Base-by-base conservation (phyloP, 1,140 invertebrate species). In the Pogonomyrmex barbatus region DNA sequence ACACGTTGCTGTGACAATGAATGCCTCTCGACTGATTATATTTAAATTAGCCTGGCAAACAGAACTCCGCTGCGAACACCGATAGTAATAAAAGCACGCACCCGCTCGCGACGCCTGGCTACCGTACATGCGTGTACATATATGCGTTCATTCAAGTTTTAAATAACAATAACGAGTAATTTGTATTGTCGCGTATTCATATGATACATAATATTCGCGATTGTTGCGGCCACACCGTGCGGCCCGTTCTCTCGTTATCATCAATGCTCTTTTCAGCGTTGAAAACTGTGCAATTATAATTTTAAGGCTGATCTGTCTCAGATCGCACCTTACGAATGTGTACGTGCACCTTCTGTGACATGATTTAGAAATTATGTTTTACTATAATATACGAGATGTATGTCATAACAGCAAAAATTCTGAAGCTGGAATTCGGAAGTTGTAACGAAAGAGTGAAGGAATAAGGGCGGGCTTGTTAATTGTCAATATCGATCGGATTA, bases 221-320 rank as follows among this genome's bases (percentile, higher is more conserved):
- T 82, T 47, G 39, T 39, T 14, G 36, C 39, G 52, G 45, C 30
- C n/a, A 30, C 54, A 83, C 54, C 79, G 79, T 54, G 79, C 68
- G 68, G 67, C 17, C 30, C n/a, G 58, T 17, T 42, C 73, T 42
- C 73, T 79, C 39, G 24, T 88, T 65, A 76, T 8, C 36, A 30
- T 56, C 36, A 60, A 87, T 36, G 52, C 56, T 1, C 4, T 39
- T 54, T 63, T 73, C 24, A 36, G 39, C n/a, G 39, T 71, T 73
- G 24, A 71, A 65, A 33, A 56, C 39, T 87, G 89, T 90, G 89
- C 89, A 90, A 89, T 90, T n/a, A 24, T 89, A 89, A 71, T 47
- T 78, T 87, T 87, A 90, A 89, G 78, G 3, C 58, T 39, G 24
- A 56, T 8, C 54, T 10, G 30, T 60, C 30, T n/a, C 30, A 2